These are phyloP conservation scores for Rhodophaea formosa DNA, from an alignment of 2,888 invertebrate genomes.

Conservation along the genomic window DNA sequence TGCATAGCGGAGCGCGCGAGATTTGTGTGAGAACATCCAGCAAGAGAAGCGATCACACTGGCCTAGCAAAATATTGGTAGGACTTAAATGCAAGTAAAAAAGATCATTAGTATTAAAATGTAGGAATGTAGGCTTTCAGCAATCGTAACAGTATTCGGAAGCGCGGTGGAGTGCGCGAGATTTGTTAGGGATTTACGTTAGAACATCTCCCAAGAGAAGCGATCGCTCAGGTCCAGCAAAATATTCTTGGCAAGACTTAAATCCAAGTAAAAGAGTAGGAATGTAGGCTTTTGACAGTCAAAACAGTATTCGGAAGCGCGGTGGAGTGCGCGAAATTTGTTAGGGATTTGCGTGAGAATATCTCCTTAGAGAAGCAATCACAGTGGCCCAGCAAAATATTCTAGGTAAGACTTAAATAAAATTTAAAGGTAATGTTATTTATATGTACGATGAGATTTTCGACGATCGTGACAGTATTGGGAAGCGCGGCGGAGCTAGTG, in stretches of 20 bases:
- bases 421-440: no score
- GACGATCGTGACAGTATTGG: no score
- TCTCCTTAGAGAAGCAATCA: conserved; percentile 26
- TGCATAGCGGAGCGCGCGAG: conserved; percentile 46
- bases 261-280: neutral
- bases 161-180: conserved; percentile 48
- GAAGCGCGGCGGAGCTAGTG: no score
- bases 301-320: conserved; percentile 37
- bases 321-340: conserved; percentile 55
- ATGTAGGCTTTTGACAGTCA: conserved; percentile 29
- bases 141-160: conserved; percentile 37
- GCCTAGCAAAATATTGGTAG: neutral
- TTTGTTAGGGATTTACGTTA: conserved; percentile 51
- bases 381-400: neutral
- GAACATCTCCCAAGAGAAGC: conserved; percentile 34
- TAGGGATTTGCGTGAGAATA: no score
- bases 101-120: no score
- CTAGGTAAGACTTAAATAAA: no score
- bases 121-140: no score
- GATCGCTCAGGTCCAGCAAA: neutral
- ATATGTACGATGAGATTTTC: no score
- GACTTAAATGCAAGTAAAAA: no score
- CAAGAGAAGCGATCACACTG: conserved; percentile 10
- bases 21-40: conserved; percentile 54
- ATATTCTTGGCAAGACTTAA: neutral